A percentile compares a stretch with the other conserved stretches of the same genome.
phyloP scores from a whole-genome alignment of 2,797 vertebrate genomes.

The Sparus aurata region DNA sequence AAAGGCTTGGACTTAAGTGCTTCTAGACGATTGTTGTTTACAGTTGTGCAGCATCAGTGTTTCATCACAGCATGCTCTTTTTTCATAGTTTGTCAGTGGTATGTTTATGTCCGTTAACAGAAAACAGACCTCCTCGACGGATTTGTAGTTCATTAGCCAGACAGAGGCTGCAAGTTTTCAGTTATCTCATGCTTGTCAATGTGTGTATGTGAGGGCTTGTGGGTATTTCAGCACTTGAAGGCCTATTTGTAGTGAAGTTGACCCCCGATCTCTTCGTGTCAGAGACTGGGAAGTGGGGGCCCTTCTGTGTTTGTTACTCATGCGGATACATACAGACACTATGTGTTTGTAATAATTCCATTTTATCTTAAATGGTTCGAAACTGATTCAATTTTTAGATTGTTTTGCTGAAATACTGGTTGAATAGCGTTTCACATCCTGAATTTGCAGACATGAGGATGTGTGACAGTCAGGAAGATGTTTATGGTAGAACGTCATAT shows the following conservation, averaged over 20 bases:
- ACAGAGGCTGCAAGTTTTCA: conserved; percentile 13
- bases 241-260: conserved; percentile 61
- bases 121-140: conserved; percentile 37
- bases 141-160: conserved; percentile 25
- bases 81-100: background rate
- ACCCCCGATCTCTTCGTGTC: conserved; percentile 51
- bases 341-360: background rate
- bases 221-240: conserved; percentile 54
- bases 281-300: background rate
- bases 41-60: background rate
- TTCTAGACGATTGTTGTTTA: background rate
- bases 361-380: background rate
- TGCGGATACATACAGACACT: background rate
- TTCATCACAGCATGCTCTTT: background rate
- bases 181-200: conserved; percentile 40
- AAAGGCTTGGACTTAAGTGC: background rate
- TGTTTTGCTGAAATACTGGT: conserved; percentile 2
- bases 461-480: background rate
- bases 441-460: background rate
- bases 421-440: background rate
- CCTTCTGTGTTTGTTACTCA: conserved; percentile 16
- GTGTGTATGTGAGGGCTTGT: conserved; percentile 1
- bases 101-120: conserved; percentile 32
- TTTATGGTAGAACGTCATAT: conserved; percentile 1
- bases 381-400: background rate